phyloP scores from a whole-genome alignment of 1,140 invertebrate genomes.

The Listronotus bonariensis region DNA sequence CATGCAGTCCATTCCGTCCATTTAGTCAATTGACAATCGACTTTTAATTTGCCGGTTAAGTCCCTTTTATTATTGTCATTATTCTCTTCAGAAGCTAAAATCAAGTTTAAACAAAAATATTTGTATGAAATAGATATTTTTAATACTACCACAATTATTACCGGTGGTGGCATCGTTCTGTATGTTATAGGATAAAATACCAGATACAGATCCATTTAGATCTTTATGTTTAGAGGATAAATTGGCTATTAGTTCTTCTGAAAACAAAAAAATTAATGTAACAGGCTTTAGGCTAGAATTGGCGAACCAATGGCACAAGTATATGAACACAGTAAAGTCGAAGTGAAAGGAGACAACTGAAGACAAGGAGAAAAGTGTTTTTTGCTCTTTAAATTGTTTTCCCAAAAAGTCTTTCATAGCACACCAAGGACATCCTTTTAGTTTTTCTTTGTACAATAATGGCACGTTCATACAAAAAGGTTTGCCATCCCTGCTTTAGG shows the following conservation, averaged over 20 bases:
- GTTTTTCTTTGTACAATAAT: no score
- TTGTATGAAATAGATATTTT: slow-evolving; percentile 15
- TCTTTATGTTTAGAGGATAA: slow-evolving; percentile 47
- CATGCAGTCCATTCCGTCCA: slow-evolving; percentile 47
- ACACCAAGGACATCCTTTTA: no score
- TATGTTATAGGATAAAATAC: slow-evolving; percentile 51
- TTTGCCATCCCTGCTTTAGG: no score
- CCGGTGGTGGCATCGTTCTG: slow-evolving; percentile 49
- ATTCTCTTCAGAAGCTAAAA: slow-evolving; percentile 17
- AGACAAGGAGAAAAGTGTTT: no score
- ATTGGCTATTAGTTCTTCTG: slow-evolving; percentile 52
- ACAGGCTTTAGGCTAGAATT: no score
- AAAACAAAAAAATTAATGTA: slow-evolving; percentile 11
- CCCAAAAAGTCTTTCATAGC: no score
- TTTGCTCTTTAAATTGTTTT: no score
- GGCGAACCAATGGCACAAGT: no score
- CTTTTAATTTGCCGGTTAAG: slow-evolving; percentile 1
- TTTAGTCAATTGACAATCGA: slow-evolving; percentile 37
- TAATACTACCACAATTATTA: slow-evolving; percentile 37
- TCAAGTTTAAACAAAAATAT: slow-evolving; percentile 8
- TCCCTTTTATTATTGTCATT: neutral
- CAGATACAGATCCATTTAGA: slow-evolving; percentile 49
- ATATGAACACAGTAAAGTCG: no score
- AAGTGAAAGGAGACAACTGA: no score
- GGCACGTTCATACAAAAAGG: no score